Evolutionary conservation across 2,797 vertebrate genomes (phyloP).

Genomic region (Mastacembelus armatus): DNA sequence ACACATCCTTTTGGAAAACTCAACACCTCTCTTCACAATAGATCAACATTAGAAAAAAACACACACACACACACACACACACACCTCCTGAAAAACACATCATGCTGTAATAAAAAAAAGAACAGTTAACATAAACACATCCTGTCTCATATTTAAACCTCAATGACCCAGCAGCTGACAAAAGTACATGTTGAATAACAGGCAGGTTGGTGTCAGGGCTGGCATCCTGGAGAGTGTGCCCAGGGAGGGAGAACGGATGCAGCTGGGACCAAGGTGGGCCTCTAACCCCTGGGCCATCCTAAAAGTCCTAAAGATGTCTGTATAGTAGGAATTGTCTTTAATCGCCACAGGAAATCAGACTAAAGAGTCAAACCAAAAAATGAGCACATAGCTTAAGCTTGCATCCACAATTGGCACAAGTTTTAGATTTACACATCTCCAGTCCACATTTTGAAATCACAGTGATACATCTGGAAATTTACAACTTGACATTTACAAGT

Average conservation of each 20-base stretch:
- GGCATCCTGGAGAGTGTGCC: slow-evolving; percentile 64
- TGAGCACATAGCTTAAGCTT: not conserved
- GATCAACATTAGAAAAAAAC: slow-evolving; percentile 40
- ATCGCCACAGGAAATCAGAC: slow-evolving; percentile 53
- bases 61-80: slow-evolving; percentile 28
- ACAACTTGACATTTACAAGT: not conserved
- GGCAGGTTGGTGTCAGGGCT: slow-evolving; percentile 62
- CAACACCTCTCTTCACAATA: slow-evolving; percentile 50
- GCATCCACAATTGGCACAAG: too few relatives aligned
- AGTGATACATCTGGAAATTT: not conserved
- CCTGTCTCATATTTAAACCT: slow-evolving; percentile 62
- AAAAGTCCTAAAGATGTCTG: slow-evolving; percentile 57
- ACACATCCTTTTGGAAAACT: slow-evolving; percentile 60
- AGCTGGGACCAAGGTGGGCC: slow-evolving; percentile 71
- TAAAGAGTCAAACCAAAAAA: slow-evolving; percentile 11
- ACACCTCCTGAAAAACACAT: slow-evolving; percentile 54
- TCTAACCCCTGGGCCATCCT: slow-evolving; percentile 53
- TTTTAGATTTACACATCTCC: not conserved
- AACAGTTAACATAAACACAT: slow-evolving; percentile 64
- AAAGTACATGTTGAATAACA: slow-evolving; percentile 59
- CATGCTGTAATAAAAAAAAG: slow-evolving; percentile 38
- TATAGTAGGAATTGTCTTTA: slow-evolving; percentile 70
- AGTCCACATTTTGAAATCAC: too few relatives aligned
- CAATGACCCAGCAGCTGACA: slow-evolving; percentile 49
- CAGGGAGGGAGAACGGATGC: slow-evolving; percentile 58